Conservation (phyloP, 2,888 invertebrate species). For the Esperia sulphurella region DNA sequence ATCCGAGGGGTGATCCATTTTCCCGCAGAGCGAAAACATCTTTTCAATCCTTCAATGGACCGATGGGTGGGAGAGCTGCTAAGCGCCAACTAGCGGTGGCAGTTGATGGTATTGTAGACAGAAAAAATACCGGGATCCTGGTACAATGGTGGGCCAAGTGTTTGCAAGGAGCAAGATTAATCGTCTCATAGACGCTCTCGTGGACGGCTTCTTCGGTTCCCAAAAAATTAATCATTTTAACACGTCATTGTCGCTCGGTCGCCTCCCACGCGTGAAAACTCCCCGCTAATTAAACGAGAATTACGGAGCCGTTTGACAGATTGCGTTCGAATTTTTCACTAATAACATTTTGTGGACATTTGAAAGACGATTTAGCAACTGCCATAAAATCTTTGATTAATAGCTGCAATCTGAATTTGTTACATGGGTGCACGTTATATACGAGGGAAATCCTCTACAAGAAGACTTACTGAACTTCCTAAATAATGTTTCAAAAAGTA, state of each 20-base stretch:
- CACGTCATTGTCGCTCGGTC: slow-evolving; percentile 68
- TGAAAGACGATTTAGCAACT: slow-evolving; percentile 43
- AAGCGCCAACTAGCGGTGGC: slow-evolving; percentile 73
- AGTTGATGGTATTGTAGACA: slow-evolving; percentile 76
- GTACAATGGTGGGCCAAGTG: slow-evolving; percentile 57
- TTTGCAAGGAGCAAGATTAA: slow-evolving; percentile 75
- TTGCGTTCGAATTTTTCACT: slow-evolving; percentile 60
- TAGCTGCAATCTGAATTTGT: no score
- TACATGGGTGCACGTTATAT: slow-evolving; percentile 30
- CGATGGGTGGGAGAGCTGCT: slow-evolving; percentile 55
- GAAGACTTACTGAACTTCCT: no score
- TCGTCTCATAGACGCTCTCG: slow-evolving; percentile 56
- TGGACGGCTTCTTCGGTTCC: slow-evolving; percentile 48
- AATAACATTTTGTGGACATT: slow-evolving; percentile 30
- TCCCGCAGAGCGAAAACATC: slow-evolving; percentile 75
- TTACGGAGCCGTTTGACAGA: slow-evolving; percentile 71
- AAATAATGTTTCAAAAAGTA: no score
- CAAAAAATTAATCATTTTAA: slow-evolving; percentile 77
- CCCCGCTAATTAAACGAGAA: slow-evolving; percentile 73
- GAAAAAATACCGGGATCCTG: slow-evolving; percentile 70
- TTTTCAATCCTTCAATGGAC: slow-evolving; percentile 75
- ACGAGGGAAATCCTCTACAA: no score
- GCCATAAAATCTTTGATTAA: slow-evolving; percentile 62
- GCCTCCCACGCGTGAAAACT: slow-evolving; percentile 65
- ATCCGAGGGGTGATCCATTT: slow-evolving; percentile 73